A percentile compares a stretch with the other conserved stretches of the same genome.
phyloP scores from a whole-genome alignment of 92 coral and sea anemone genomes.

The Epizoanthus ramosus region DNA sequence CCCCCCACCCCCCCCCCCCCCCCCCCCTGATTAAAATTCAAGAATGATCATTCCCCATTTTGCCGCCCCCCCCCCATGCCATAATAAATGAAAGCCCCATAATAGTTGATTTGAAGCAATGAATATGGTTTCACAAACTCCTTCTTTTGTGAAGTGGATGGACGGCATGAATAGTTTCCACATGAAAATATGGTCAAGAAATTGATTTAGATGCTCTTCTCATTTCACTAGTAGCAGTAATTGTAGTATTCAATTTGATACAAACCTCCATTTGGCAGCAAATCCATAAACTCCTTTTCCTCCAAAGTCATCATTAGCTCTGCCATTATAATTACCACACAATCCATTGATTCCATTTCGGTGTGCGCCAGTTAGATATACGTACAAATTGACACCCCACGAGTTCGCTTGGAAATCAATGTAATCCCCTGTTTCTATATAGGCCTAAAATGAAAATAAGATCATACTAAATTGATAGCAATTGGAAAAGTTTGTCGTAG shows the following conservation, averaged over 20 bases:
- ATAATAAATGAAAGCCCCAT: no score
- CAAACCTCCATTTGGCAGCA: constrained; percentile 71
- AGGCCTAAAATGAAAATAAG: constrained; percentile 46
- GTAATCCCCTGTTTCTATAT: constrained; percentile 71
- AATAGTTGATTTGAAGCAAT: background rate
- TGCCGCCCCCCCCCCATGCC: no score
- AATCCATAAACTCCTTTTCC: constrained; percentile 61
- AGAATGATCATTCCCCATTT: no score
- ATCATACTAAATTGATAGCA: background rate
- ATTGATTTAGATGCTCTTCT: no score
- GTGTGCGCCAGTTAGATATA: constrained; percentile 69
- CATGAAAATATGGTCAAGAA: no score
- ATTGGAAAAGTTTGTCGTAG: no score
- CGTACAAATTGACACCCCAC: constrained; percentile 78
- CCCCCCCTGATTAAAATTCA: no score
- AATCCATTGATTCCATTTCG: constrained; percentile 65
- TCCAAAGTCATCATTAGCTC: constrained; percentile 61
- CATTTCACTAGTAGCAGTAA: no score
- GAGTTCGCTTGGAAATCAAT: constrained; percentile 60
- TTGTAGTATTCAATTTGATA: no score
- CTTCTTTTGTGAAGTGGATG: background rate
- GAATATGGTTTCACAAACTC: background rate
- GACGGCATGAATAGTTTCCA: background rate
- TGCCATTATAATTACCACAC: constrained; percentile 85
- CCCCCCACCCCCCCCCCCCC: no score